phyloP scores from a whole-genome alignment of 1,140 invertebrate species.

The Megalopta genalis region DNA sequence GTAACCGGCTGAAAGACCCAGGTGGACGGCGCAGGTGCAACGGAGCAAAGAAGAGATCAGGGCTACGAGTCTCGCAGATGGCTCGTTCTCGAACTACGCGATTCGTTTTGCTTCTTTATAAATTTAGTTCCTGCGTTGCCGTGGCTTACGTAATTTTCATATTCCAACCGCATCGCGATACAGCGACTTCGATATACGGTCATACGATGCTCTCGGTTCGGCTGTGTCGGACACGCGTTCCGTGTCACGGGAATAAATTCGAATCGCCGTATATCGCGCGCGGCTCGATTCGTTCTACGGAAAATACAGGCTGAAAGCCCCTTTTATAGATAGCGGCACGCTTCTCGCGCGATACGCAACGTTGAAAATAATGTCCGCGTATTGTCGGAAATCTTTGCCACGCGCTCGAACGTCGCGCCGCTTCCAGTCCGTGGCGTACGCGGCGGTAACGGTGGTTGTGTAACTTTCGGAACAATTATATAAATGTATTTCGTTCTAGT shows the following conservation, averaged over 20 bases:
- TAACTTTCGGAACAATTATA: not conserved
- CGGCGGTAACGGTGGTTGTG: no score
- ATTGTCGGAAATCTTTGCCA: not conserved
- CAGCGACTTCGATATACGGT: not conserved
- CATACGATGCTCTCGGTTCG: not conserved
- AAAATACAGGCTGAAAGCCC: not conserved
- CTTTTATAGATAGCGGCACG: slow-evolving; percentile 14
- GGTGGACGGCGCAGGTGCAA: slow-evolving; percentile 59
- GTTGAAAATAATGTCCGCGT: slow-evolving; percentile 20
- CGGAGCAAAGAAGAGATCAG: slow-evolving; percentile 19
- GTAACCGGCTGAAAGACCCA: slow-evolving; percentile 32
- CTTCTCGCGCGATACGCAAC: slow-evolving; percentile 20
- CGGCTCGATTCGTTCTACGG: not conserved
- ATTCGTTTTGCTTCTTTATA: slow-evolving; percentile 40
- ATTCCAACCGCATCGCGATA: slow-evolving; percentile 9
- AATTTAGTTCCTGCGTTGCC: slow-evolving; percentile 47
- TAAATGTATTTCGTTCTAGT: no score
- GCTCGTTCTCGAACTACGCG: not conserved
- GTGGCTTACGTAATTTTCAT: slow-evolving; percentile 38
- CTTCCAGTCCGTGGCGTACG: no score
- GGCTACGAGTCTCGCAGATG: slow-evolving; percentile 22
- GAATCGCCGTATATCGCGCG: not conserved
- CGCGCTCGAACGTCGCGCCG: no score
- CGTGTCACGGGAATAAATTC: slow-evolving; percentile 24
- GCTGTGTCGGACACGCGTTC: not conserved